phyloP scores from a whole-genome alignment of 2,888 invertebrate species.

The Parasteatoda lunata region DNA sequence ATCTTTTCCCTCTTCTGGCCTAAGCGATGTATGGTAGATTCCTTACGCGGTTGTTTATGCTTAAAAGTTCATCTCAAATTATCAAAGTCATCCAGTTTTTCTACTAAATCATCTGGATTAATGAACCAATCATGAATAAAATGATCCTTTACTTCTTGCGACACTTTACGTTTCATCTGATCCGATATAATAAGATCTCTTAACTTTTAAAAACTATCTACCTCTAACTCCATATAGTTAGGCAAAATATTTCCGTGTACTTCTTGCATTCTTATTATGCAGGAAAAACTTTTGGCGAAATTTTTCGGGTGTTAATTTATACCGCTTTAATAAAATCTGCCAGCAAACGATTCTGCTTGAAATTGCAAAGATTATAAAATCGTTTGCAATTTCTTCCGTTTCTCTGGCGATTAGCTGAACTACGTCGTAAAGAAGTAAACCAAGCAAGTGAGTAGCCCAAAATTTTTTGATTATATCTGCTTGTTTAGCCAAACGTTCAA shows the following conservation, averaged over 20 bases:
- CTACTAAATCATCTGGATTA: no score
- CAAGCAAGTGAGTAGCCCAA: not conserved
- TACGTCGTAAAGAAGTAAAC: not conserved
- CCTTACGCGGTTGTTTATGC: no score
- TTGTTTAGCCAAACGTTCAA: not conserved
- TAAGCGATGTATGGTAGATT: no score
- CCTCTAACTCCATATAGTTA: not conserved
- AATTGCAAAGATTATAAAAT: not conserved
- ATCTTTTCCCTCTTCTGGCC: no score
- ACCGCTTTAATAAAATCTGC: not conserved
- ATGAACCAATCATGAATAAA: no score
- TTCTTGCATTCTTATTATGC: not conserved
- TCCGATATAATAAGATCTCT: no score
- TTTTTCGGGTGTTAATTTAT: not conserved
- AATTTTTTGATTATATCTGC: not conserved
- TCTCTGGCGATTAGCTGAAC: not conserved
- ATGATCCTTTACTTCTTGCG: no score
- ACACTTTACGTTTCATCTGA: no score
- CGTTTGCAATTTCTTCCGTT: not conserved
- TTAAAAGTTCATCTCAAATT: no score
- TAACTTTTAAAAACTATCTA: no score
- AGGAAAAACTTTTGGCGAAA: not conserved
- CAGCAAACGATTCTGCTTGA: no score
- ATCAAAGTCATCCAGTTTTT: no score
- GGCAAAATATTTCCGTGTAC: not conserved